Evolutionary conservation across 2,888 invertebrate species (phyloP), one percentile per base, ranked within the genome.

Genomic region (Athalia cordata): DNA sequence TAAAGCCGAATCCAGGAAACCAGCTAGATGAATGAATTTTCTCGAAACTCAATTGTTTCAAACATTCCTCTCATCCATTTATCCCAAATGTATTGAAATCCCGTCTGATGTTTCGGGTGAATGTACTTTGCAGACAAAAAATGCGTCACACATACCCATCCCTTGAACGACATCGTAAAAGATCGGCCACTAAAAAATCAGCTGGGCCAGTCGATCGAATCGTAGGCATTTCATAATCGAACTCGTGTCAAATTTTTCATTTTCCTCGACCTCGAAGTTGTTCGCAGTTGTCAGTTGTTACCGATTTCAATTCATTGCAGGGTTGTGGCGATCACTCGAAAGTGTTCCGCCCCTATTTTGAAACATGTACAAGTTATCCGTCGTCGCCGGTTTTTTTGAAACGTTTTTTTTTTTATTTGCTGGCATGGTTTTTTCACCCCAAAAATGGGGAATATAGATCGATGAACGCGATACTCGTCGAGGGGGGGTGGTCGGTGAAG

Each of bases 401-500:
- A 8, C 13, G 55, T 52, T 15, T 52, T 15, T 3, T 29, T 49
- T n/a, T 13, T 49, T n/a, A 29, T 59, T 59, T 59, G n/a, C 59
- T 6, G 74, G 79, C 77, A 78, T 77, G 77, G 76, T 70, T 29
- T 78, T 81, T 80, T 80, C 78, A 78, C 82, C 79, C 79, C 62
- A 80, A 80, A 81, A 81, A 78, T 64, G 65, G 67, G 70, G 62
- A 80, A 79, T 64, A 64, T 47, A 62, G 79, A 72, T 80, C 77
- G 76, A 79, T 78, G 80, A 64, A 78, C 61, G 79, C 76, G 81
- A 81, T 81, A 81, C 81, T 78, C 79, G 52, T 70, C 78, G 61
- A 65, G 66, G 72, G 76, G 68, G 77, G 64, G 5, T 11, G 67
- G 67, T 9, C 45, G 7, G 49, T 15, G 57, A 7, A 62, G 67